A percentile compares a stretch with the other conserved stretches of the same genome.
Evolutionary conservation across 2,113 vertebrate species (phyloP).

Genomic region (Girardinichthys multiradiatus): DNA sequence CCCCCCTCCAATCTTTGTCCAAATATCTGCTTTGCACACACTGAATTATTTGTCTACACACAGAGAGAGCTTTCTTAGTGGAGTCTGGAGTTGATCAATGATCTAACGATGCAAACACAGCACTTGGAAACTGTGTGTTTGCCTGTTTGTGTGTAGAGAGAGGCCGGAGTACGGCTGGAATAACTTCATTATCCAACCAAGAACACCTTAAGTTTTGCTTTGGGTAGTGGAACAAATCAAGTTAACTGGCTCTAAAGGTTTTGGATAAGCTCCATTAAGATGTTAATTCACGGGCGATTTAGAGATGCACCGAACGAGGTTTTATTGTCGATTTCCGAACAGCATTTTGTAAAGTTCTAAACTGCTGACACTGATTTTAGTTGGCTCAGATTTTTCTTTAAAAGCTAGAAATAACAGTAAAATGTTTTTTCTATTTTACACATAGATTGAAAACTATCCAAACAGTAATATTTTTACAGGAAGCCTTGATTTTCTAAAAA

Average conservation of each 20-base stretch:
- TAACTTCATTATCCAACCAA: slow-evolving; percentile 73
- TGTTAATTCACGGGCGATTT: slow-evolving; percentile 8
- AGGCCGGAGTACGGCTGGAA: slow-evolving; percentile 12
- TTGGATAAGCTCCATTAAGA: slow-evolving; percentile 44
- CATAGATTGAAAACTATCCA: neutral
- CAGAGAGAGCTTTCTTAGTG: slow-evolving; percentile 63
- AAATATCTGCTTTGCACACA: slow-evolving; percentile 84
- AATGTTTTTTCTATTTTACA: neutral
- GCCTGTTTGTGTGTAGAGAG: slow-evolving; percentile 43
- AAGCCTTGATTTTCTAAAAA: neutral
- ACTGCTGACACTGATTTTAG: too few species aligned
- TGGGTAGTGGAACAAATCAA: slow-evolving; percentile 61
- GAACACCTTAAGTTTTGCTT: slow-evolving; percentile 55
- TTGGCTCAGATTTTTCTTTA: too few species aligned
- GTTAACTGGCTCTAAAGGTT: slow-evolving; percentile 51
- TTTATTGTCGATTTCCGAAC: too few species aligned
- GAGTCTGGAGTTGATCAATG: slow-evolving; percentile 80
- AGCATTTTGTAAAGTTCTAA: too few species aligned
- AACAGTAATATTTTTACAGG: neutral
- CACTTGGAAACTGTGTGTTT: slow-evolving; percentile 52
- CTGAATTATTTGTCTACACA: slow-evolving; percentile 78
- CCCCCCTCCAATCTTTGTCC: slow-evolving; percentile 81
- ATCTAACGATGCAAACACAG: slow-evolving; percentile 66
- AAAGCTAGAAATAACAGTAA: too few species aligned
- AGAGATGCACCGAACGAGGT: too few species aligned